Conservation (phyloP, 2,888 invertebrate genomes). For the Gandaritis pyraliata region DNA sequence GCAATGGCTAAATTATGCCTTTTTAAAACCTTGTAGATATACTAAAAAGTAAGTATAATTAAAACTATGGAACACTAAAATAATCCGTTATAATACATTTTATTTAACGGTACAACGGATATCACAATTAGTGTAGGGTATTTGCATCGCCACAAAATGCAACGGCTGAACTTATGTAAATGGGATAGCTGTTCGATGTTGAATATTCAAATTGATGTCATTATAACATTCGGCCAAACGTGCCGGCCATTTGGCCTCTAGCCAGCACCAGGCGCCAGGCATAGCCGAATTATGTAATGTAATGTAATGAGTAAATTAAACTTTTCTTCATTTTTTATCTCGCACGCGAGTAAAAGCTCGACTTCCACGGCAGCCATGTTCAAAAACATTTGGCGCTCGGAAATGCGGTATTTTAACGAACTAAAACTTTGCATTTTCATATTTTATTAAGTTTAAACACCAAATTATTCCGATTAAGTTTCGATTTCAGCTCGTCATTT, state of each 20-base stretch:
- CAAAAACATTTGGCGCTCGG: constrained; percentile 42
- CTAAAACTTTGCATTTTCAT: too few species aligned
- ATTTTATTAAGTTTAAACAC: too few species aligned
- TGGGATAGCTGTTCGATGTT: constrained; percentile 81
- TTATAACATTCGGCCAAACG: constrained; percentile 81
- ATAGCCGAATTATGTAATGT: constrained; percentile 69
- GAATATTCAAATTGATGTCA: constrained; percentile 85
- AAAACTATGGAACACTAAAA: too few species aligned
- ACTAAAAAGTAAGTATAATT: too few species aligned
- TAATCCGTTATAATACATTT: constrained; percentile 35
- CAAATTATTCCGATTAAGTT: too few species aligned
- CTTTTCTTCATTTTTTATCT: constrained; percentile 64
- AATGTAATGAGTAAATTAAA: constrained; percentile 82
- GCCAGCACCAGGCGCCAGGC: constrained; percentile 75
- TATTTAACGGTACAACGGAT: constrained; percentile 67
- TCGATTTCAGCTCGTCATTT: too few species aligned
- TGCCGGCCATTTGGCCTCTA: constrained; percentile 76
- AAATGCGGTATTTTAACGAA: constrained; percentile 50
- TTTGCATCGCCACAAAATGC: constrained; percentile 80
- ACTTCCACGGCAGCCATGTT: constrained; percentile 49
- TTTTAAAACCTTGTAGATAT: too few species aligned
- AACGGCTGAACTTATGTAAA: constrained; percentile 83
- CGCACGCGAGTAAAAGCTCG: constrained; percentile 62
- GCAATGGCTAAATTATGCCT: too few species aligned
- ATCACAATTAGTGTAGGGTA: constrained; percentile 77